Base-by-base conservation (phyloP, 2,888 invertebrate species). In the Apomyelois bistriatella region DNA sequence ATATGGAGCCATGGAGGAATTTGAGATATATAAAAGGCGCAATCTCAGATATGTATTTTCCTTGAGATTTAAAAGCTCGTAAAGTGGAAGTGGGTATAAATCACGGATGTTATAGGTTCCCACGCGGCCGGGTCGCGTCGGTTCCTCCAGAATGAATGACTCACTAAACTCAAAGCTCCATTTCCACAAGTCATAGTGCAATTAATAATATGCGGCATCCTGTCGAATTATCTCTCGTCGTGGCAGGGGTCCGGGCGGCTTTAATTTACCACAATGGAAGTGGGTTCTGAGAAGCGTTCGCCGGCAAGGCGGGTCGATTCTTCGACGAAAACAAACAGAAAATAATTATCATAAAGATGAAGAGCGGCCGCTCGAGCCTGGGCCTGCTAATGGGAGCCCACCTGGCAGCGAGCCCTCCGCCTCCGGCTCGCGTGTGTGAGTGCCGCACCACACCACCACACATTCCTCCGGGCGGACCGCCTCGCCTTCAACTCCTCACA, bases 311-410 rank as follows among this genome's bases (percentile, higher is more conserved):
- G 87, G 85, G 81, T 79, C 86, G 88, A 87, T 86, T 85, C 86
- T 82, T 84, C 82, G 85, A 84, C 87, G 88, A 90, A 90, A 90
- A 90, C 90, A 89, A 90, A 90, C 89, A 90, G 85, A 87, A 89
- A 90, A 89, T 90, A 89, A 90, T 90, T 90, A 90, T 88, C 89
- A 89, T 89, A 89, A 90, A 89, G 89, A 90, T 89, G 89, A 90
- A 89, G 87, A 87, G 88, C 83, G 86, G 82, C 89, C 89, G 89
- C 87, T 82, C 82, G 79, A 76, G 80, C 77, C 84, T 76, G 78
- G 78, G 80, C 15, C 86, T 85, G 85, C 85, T 88, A 87, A 87
- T 87, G 87, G 86, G 81, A 72, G 85, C 80, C 88, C 88, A 86
- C 87, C 87, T 87, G 88, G 89, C 86, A 79, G 83, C 76, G 59